Evolutionary conservation across 2,797 vertebrate species (phyloP), one percentile per base, ranked within the genome.

Genomic region (Eutrigla gurnardus): DNA sequence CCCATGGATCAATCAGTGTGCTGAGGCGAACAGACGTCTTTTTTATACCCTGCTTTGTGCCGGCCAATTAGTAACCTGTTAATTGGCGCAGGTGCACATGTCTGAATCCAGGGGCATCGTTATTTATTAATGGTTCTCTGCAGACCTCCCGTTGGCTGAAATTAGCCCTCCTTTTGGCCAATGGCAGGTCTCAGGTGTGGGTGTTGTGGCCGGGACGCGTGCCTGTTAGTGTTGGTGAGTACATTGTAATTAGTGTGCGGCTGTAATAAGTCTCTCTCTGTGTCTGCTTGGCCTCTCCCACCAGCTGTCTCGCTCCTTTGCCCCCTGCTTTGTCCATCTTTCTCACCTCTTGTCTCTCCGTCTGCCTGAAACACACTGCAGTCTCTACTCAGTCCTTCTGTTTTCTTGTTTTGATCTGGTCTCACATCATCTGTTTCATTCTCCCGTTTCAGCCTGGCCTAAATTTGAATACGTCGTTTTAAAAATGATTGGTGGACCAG

Each of bases 101-200:
- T 86, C 88, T 92, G 86, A 90, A 91, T 91, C 88, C 78, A 79
- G 70, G 83, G 88, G 81, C 90, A 84, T 93, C 80, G 91, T 95
- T 92, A 89, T 91, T 89, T 91, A 93, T 95, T 95, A 95, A 95
- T 95, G 92, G 49, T 90, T 91, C 88, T 88, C 88, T 82, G 88
- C 90, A 89, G 92, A 88, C 95, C 94, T 93, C 95, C 96, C 94
- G 95, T 94, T 96, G 96, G 93, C 93, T 94, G 93, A 96, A 96
- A 96, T 96, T 94, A 95, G 95, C 93, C 94, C 92, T 95, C 91
- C 81, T 75, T 93, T 91, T 80, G 93, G 93, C 95, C 90, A 95
- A 91, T 91, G 61, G 84, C 83, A 96, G 95, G 96, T 96, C 96
- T 97, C 96, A 98, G 97, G 96, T 99, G 97, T 96, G 94, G 94